Base-by-base conservation (phyloP, 2,113 vertebrate species). In the Pelecanus crispus region DNA sequence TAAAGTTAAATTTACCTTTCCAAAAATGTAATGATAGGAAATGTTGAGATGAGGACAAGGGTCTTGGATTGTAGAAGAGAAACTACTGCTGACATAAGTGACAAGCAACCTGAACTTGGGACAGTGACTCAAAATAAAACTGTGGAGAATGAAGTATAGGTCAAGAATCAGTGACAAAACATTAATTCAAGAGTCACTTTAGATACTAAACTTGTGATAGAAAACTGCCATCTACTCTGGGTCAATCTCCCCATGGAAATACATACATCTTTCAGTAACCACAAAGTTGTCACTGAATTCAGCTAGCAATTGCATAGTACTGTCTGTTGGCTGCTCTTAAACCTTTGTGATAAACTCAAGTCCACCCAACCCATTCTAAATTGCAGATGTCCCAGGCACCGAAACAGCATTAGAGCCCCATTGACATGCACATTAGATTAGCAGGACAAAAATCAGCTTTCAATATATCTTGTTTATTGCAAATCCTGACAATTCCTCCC, bases 231-330 rank as follows among this genome's bases (percentile, higher is more conserved):
- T 29, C 31, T 81, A 10, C 10, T 59, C 28, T 81, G 7, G 6
- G 45, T 68, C 31, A 71, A 1, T 11, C 11, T 81, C 6, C 55
- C 8, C 5, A 20, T 0, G 0, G 56, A 89, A 89, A 85, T 36
- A 25, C 3, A 8, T 55, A 2, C 34, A 13, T 20, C 18, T 55
- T 40, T 52, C 40, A 50, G 47, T 61, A 88, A 38, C 34, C 38
- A 45, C 58, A 56, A 78, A 84, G 21, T 47, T 87, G 38, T 66
- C 47, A 11, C 34, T 53, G 17, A 77, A 36, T 38, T 86, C n/a
- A 13, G 19, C 21, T 32, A 65, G 28, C 40, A 88, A 24, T 21
- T 75, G 29, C 20, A 4, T 12, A 10, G 36, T 63, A 82, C 34
- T 55, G 17, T 68, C 17, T 47, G 22, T 36, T 63, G 17, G 17